These are phyloP conservation scores for Sciurus niger DNA, from an alignment of 2,113 vertebrate species.

Conservation along the genomic window DNA sequence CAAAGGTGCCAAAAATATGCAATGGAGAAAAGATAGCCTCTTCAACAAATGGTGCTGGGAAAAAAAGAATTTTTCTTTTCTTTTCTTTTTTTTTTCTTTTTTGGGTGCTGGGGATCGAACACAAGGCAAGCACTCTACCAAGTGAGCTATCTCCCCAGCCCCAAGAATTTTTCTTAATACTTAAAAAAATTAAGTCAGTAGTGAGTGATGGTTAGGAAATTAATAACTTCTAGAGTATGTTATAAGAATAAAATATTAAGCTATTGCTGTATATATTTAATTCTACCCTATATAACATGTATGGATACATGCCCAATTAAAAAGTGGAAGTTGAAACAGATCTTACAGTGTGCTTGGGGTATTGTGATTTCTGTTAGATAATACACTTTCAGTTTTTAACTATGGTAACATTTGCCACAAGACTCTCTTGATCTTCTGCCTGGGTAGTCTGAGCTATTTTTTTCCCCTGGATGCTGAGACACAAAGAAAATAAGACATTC, in stretches of 20 bases:
- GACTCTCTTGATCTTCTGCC: neutral
- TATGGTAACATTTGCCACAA: neutral
- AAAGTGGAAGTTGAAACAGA: neutral
- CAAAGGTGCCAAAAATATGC: too few species aligned
- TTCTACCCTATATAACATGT: neutral
- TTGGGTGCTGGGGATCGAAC: too few species aligned
- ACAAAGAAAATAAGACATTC: constrained; percentile 1
- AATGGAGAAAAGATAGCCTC: too few species aligned
- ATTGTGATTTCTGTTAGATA: constrained; percentile 1
- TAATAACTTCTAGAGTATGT: neutral
- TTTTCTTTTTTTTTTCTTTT: too few species aligned
- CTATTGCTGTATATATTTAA: neutral
- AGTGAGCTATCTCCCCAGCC: too few species aligned
- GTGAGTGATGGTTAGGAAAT: neutral
- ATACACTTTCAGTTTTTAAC: neutral
- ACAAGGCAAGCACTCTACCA: too few species aligned
- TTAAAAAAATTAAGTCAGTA: constrained; percentile 6
- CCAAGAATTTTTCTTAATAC: neutral
- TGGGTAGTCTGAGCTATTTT: neutral
- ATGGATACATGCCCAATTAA: neutral
- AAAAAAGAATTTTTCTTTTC: too few species aligned
- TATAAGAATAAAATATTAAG: neutral
- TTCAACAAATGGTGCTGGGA: too few species aligned
- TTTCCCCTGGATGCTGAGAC: neutral
- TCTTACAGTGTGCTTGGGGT: neutral